phyloP scores from a whole-genome alignment of 2,888 invertebrate genomes.

The Fissipunctia ypsillon region DNA sequence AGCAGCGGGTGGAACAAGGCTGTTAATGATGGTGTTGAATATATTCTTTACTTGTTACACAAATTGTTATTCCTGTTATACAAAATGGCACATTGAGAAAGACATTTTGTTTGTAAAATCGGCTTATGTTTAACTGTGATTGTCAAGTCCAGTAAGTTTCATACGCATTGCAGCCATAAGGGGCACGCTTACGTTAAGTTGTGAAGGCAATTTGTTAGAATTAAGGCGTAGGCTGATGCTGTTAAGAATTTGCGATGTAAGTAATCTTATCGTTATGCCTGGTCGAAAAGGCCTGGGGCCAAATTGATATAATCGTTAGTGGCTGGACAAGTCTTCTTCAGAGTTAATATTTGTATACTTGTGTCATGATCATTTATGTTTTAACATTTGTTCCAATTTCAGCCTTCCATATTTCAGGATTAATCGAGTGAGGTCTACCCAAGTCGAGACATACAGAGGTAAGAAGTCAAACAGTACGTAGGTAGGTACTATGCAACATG shows the following conservation, averaged over 20 bases:
- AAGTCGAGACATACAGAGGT: slow-evolving; percentile 43
- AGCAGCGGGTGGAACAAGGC: not conserved
- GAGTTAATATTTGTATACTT: no score
- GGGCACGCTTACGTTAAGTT: slow-evolving; percentile 36
- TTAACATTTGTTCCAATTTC: no score
- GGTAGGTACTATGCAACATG: slow-evolving; percentile 8
- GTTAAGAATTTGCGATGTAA: slow-evolving; percentile 32
- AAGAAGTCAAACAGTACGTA: slow-evolving; percentile 36
- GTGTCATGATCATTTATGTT: no score
- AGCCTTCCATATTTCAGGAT: not conserved
- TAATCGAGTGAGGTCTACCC: slow-evolving; percentile 13
- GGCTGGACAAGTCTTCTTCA: no score
- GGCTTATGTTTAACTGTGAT: slow-evolving; percentile 45
- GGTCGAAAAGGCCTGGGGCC: no score
- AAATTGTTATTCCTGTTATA: slow-evolving; percentile 22
- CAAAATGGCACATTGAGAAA: slow-evolving; percentile 17
- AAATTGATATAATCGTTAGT: no score
- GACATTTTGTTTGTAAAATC: slow-evolving; percentile 30
- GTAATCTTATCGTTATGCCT: slow-evolving; percentile 12
- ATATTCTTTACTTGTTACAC: not conserved
- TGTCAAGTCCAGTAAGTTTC: slow-evolving; percentile 23
- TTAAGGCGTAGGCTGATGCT: slow-evolving; percentile 31
- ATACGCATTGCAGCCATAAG: slow-evolving; percentile 18
- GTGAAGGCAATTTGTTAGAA: slow-evolving; percentile 47
- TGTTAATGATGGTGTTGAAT: not conserved